Evolutionary conservation across 2,888 invertebrate genomes (phyloP).

Genomic region (Trachelus iudaicus): DNA sequence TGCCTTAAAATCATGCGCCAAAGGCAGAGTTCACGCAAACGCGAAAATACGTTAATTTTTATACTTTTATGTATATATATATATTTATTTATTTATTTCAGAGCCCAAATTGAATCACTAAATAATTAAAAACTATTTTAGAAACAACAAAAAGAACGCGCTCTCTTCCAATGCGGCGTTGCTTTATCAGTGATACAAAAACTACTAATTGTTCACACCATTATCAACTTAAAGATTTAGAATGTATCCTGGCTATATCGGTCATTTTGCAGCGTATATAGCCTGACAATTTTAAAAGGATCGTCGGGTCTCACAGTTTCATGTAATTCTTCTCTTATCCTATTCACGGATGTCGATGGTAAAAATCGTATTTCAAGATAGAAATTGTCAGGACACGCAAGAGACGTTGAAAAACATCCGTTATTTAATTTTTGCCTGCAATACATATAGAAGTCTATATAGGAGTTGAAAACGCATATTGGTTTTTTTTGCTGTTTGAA

Average conservation of each 20-base stretch:
- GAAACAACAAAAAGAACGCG: constrained; percentile 28
- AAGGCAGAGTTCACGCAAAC: constrained; percentile 30
- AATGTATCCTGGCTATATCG: background rate
- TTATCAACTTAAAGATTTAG: constrained; percentile 3
- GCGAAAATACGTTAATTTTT: constrained; percentile 28
- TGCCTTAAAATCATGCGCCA: too few relatives aligned
- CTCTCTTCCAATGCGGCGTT: constrained; percentile 19
- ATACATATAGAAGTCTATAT: background rate
- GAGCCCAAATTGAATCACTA: constrained; percentile 35
- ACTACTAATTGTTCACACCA: constrained; percentile 24
- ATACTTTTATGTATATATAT: constrained; percentile 25
- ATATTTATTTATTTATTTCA: constrained; percentile 24
- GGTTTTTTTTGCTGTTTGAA: background rate
- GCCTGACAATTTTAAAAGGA: background rate
- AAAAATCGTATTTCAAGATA: too few relatives aligned
- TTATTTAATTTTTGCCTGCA: too few relatives aligned
- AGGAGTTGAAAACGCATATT: background rate
- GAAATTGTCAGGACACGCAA: too few relatives aligned
- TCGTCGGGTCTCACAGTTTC: too few relatives aligned
- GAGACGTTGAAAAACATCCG: too few relatives aligned
- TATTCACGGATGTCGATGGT: too few relatives aligned
- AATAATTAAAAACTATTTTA: constrained; percentile 24
- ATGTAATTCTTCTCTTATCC: too few relatives aligned
- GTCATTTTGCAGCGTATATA: background rate
- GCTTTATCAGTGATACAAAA: constrained; percentile 20